Evolutionary conservation across 2,113 vertebrate genomes (phyloP).

Genomic region (Neotragus pygmaeus): DNA sequence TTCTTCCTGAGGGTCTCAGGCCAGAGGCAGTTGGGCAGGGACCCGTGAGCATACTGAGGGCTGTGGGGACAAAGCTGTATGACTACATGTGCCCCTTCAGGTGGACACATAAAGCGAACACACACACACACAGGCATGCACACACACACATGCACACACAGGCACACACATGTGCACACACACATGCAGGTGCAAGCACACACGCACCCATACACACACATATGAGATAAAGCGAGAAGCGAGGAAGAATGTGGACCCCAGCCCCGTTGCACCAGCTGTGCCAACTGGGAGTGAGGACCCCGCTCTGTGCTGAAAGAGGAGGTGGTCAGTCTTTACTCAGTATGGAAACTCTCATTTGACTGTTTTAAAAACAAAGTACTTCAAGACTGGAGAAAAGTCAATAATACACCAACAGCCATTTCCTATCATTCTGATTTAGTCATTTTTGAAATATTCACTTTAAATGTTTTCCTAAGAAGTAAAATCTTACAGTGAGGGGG

Average conservation of each 20-base stretch:
- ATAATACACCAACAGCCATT: accelerated
- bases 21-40: background rate
- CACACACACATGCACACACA: no score
- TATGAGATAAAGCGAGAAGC: accelerated
- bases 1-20: accelerated
- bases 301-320: accelerated
- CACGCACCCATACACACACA: no score
- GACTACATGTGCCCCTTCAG: background rate
- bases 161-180: accelerated
- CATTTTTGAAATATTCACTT: background rate
- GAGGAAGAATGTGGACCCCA: accelerated
- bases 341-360: background rate
- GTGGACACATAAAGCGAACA: background rate
- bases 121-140: no score
- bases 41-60: background rate
- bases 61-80: background rate
- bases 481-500: accelerated
- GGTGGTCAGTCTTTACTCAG: background rate
- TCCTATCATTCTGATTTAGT: background rate
- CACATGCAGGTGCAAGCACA: no score
- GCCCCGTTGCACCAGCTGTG: accelerated
- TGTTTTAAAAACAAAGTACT: background rate
- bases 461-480: background rate
- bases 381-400: background rate
- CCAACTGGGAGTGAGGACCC: accelerated